Evolutionary conservation across 2,113 vertebrate species (phyloP).

Genomic region (Carollia perspicillata): DNA sequence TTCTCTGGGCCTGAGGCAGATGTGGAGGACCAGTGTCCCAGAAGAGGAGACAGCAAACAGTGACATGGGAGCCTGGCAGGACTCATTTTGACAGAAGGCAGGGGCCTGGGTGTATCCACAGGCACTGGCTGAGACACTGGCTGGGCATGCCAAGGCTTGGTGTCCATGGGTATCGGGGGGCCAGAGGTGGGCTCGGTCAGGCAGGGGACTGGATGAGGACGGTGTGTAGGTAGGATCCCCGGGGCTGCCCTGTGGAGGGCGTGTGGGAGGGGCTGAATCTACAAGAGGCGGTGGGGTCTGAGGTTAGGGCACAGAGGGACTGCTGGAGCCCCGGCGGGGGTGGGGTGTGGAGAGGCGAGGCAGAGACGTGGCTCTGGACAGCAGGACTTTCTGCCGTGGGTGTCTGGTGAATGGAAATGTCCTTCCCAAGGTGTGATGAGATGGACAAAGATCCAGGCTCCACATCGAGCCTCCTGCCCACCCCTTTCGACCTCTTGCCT

Average conservation of each 20-base stretch:
- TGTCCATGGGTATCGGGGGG: neutral
- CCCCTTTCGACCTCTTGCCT: accelerated
- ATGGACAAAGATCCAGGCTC: accelerated
- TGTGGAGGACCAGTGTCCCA: accelerated
- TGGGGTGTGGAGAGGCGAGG: too few species aligned
- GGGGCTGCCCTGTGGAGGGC: neutral
- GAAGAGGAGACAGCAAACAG: accelerated
- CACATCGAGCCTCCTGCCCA: accelerated
- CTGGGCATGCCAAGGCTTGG: neutral
- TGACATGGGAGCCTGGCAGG: neutral
- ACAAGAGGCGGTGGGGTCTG: neutral
- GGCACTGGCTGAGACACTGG: accelerated
- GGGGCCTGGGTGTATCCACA: accelerated
- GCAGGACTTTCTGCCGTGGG: neutral
- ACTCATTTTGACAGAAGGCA: neutral
- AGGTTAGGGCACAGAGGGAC: accelerated
- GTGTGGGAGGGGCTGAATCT: accelerated
- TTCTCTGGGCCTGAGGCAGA: accelerated
- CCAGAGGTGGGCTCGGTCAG: neutral
- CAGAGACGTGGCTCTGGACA: accelerated
- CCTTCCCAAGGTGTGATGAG: neutral
- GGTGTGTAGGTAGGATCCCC: neutral
- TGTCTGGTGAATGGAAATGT: neutral
- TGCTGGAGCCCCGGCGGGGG: neutral
- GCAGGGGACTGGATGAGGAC: too few species aligned